These are phyloP conservation scores for Platysternon megacephalum DNA, from an alignment of 2,113 vertebrate species.

Conservation along the genomic window DNA sequence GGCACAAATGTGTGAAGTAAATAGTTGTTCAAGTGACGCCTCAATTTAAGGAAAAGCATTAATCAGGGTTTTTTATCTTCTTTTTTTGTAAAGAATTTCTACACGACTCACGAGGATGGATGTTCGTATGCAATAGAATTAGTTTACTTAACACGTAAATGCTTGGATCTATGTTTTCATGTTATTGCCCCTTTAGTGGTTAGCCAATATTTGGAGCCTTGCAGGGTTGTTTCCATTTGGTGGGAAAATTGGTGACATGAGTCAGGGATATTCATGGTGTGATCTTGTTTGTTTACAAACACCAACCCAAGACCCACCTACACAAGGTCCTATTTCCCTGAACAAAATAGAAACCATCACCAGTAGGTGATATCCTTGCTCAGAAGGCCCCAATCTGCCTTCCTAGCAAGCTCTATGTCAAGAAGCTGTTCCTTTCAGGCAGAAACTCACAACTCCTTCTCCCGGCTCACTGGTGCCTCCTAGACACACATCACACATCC, in stretches of 20 bases:
- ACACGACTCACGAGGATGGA: neutral
- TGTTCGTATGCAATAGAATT: neutral
- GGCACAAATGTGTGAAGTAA: constrained; percentile 12
- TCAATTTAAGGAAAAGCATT: constrained; percentile 52
- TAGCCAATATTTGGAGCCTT: neutral
- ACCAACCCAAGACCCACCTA: neutral
- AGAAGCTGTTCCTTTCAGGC: neutral
- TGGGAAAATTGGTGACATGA: neutral
- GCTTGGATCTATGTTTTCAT: constrained; percentile 10
- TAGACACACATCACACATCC: neutral
- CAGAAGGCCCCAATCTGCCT: neutral
- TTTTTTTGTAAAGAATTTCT: constrained; percentile 37
- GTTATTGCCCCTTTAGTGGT: neutral
- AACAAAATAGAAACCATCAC: neutral
- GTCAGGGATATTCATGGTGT: neutral
- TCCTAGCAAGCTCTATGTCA: neutral
- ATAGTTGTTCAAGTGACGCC: constrained; percentile 20
- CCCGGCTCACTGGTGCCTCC: neutral
- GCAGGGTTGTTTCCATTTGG: neutral
- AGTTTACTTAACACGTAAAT: constrained; percentile 51
- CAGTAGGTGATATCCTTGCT: neutral
- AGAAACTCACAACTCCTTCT: neutral
- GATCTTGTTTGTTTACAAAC: neutral
- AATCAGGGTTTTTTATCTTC: neutral
- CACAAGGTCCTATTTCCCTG: neutral